phyloP scores from a whole-genome alignment of 64 coral and sea anemone species.

The Trachythela sp. region DNA sequence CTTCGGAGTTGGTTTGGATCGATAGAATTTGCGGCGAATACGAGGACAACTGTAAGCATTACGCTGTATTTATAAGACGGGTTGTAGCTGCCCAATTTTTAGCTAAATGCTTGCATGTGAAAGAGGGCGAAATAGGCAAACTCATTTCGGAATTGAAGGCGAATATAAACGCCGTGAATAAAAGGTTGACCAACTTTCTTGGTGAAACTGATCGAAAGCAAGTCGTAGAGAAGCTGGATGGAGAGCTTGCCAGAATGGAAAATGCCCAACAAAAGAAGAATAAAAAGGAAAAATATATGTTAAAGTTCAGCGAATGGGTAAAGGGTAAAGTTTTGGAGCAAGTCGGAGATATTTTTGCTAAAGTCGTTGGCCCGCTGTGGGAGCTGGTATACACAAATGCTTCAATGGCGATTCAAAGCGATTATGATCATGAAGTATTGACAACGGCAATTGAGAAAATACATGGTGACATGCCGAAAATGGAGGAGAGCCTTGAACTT shows the following conservation, averaged over 20 bases:
- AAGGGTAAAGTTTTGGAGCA: background rate
- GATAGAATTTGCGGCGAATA: background rate
- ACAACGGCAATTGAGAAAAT: background rate
- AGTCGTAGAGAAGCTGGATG: background rate
- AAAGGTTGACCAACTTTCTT: background rate
- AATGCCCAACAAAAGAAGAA: background rate
- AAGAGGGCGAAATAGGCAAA: background rate
- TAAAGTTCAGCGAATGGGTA: background rate
- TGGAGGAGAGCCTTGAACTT: background rate
- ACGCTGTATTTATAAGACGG: background rate
- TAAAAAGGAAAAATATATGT: background rate
- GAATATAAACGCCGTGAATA: background rate
- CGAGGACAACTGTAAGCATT: background rate
- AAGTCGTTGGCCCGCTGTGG: slow-evolving; percentile 3
- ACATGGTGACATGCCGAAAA: background rate
- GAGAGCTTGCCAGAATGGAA: background rate
- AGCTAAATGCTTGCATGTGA: background rate
- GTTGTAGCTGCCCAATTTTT: background rate
- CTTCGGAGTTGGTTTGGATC: background rate
- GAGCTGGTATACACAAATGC: background rate
- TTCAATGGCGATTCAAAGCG: background rate
- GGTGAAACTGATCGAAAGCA: background rate
- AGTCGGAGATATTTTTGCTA: background rate
- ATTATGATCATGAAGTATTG: background rate
- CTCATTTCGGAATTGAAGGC: background rate